Evolutionary conservation across 2,888 invertebrate genomes (phyloP).

Genomic region (Andrena fulva): DNA sequence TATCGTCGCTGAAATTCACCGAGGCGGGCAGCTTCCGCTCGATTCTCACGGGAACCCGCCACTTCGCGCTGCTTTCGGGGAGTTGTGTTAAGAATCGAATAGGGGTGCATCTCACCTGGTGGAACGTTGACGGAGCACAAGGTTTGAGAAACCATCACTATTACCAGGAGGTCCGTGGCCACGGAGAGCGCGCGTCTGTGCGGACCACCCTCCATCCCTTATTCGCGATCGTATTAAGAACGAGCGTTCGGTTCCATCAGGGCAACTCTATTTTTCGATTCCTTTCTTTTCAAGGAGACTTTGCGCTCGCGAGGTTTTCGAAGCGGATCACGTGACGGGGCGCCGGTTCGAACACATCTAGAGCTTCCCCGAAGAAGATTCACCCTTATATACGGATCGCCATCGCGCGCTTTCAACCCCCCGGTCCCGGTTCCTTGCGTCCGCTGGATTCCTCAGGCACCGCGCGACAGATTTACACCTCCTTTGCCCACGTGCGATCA

Average conservation of each 20-base stretch:
- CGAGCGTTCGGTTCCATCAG: too few species aligned
- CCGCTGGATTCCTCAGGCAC: neutral
- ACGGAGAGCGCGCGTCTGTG: constrained; percentile 31
- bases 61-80: too few species aligned
- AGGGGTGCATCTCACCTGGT: constrained; percentile 51
- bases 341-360: constrained; percentile 75
- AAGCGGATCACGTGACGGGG: constrained; percentile 58
- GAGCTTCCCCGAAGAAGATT: constrained; percentile 73
- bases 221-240: constrained; percentile 11
- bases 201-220: constrained; percentile 28
- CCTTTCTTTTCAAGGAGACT: neutral
- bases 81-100: neutral
- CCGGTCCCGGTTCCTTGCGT: neutral
- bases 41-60: too few species aligned
- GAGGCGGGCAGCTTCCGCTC: too few species aligned
- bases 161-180: constrained; percentile 32
- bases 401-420: constrained; percentile 42
- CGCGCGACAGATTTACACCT: too few species aligned
- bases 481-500: neutral
- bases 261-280: too few species aligned
- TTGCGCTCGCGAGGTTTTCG: neutral
- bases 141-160: constrained; percentile 37
- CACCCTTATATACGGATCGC: constrained; percentile 79
- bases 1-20: neutral
- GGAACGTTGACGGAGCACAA: constrained; percentile 39